Percentiles rank a stretch among this genome's conserved stretches.
Evolutionary conservation across 2,797 vertebrate species (phyloP).

Genomic region (Argya squamiceps): DNA sequence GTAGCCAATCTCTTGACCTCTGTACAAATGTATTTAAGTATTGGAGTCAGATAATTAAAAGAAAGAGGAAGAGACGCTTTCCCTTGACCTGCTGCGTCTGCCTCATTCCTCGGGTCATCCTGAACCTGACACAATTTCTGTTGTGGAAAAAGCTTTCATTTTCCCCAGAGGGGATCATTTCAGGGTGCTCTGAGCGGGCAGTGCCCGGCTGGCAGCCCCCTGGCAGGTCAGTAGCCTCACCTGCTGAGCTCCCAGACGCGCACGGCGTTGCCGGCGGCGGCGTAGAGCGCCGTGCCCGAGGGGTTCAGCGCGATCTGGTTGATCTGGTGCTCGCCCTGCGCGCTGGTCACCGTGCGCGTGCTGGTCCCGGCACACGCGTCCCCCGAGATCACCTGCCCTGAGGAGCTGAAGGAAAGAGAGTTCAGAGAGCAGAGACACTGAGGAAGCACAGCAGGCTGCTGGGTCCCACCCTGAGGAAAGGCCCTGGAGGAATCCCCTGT

Average conservation of each 20-base stretch:
- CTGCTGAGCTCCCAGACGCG: conserved; percentile 96
- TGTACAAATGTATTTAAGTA: too few relatives aligned
- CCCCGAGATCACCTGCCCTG: conserved; percentile 92
- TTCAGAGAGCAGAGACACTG: not conserved
- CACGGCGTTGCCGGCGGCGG: conserved; percentile 90
- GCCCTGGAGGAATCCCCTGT: not conserved
- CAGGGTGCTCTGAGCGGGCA: not conserved
- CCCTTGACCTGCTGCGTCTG: too few relatives aligned
- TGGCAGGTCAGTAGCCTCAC: conserved; percentile 61
- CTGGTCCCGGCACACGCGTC: conserved; percentile 87
- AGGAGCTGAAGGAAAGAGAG: conserved; percentile 80
- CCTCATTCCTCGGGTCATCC: too few relatives aligned
- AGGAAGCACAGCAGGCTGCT: rapidly evolving
- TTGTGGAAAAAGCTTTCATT: not conserved
- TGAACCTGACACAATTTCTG: too few relatives aligned
- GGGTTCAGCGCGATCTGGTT: conserved; percentile 95
- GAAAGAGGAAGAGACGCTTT: too few relatives aligned
- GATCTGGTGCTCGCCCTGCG: conserved; percentile 94
- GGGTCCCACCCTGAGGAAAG: not conserved
- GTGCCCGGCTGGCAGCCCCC: rapidly evolving
- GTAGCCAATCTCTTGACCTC: too few relatives aligned
- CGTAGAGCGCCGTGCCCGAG: conserved; percentile 86
- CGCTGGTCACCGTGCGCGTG: conserved; percentile 87
- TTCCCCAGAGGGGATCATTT: not conserved
- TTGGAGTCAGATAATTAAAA: too few relatives aligned